A percentile compares a stretch with the other conserved stretches of the same genome.
phyloP scores from a whole-genome alignment of 2,888 invertebrate genomes.

The Laothoe populi region DNA sequence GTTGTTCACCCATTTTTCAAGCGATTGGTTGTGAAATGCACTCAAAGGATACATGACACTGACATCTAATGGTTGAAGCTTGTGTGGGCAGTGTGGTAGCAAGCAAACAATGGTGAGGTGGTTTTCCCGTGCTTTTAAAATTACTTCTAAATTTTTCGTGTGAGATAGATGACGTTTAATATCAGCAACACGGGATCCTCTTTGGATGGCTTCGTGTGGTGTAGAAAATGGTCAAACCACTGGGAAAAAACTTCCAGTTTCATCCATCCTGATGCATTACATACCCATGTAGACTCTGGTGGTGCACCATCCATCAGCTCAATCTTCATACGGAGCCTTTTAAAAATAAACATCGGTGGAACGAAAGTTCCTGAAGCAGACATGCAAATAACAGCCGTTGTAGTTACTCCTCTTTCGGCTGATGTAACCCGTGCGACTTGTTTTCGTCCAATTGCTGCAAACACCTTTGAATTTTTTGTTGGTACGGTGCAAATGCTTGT shows the following conservation, averaged over 20 bases:
- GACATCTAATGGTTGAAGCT: not conserved
- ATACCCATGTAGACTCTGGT: slow-evolving; percentile 27
- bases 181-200: not conserved
- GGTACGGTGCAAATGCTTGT: too few relatives aligned
- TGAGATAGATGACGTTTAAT: not conserved
- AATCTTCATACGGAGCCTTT: not conserved
- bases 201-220: not conserved
- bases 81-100: not conserved
- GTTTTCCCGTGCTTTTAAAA: not conserved
- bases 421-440: not conserved
- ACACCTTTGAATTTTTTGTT: not conserved
- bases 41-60: too few relatives aligned
- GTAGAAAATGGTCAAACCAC: not conserved
- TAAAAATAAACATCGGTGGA: not conserved
- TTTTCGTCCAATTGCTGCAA: not conserved
- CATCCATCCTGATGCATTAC: slow-evolving; percentile 2
- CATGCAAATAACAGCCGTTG: not conserved
- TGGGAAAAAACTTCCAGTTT: not conserved
- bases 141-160: not conserved
- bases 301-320: not conserved
- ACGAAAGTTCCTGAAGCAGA: not conserved
- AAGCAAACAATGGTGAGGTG: not conserved
- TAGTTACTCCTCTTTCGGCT: not conserved
- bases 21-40: too few relatives aligned
- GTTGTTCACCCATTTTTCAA: too few relatives aligned